phyloP scores from a whole-genome alignment of 2,888 invertebrate genomes.

The Sthenelais limicola region DNA sequence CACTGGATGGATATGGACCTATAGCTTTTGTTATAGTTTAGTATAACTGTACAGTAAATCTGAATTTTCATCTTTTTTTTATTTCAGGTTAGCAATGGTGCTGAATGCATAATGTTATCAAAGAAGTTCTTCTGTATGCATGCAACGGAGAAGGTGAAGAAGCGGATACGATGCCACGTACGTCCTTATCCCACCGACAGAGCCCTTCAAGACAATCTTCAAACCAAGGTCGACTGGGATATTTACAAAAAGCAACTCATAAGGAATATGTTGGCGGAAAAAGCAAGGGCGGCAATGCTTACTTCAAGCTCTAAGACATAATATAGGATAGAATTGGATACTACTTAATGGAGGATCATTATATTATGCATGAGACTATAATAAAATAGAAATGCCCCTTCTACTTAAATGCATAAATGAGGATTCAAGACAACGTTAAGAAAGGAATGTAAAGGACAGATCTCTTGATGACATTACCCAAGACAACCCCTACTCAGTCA shows the following conservation, averaged over 20 bases:
- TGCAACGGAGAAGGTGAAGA: slow-evolving; percentile 64
- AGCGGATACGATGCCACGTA: slow-evolving; percentile 58
- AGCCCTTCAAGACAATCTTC: slow-evolving; percentile 66
- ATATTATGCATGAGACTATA: too few relatives aligned
- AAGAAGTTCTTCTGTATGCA: slow-evolving; percentile 68
- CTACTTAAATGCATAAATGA: too few relatives aligned
- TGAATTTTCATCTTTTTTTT: background rate
- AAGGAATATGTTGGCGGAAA: slow-evolving; percentile 32
- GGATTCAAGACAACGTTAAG: too few relatives aligned
- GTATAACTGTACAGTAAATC: too few relatives aligned
- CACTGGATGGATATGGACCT: too few relatives aligned
- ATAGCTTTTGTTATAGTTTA: too few relatives aligned
- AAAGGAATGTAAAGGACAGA: too few relatives aligned
- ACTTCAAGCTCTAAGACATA: slow-evolving; percentile 27
- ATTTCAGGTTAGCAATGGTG: slow-evolving; percentile 57
- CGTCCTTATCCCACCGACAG: slow-evolving; percentile 65
- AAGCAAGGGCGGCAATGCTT: slow-evolving; percentile 3
- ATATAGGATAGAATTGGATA: background rate
- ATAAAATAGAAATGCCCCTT: too few relatives aligned
- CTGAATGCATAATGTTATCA: slow-evolving; percentile 69
- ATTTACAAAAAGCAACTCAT: slow-evolving; percentile 55
- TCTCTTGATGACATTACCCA: too few relatives aligned
- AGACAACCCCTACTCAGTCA: too few relatives aligned
- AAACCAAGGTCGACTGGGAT: slow-evolving; percentile 68
- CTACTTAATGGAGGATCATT: too few relatives aligned